Conservation (phyloP, 2,888 invertebrate species). For the Macrosiphum euphorbiae region DNA sequence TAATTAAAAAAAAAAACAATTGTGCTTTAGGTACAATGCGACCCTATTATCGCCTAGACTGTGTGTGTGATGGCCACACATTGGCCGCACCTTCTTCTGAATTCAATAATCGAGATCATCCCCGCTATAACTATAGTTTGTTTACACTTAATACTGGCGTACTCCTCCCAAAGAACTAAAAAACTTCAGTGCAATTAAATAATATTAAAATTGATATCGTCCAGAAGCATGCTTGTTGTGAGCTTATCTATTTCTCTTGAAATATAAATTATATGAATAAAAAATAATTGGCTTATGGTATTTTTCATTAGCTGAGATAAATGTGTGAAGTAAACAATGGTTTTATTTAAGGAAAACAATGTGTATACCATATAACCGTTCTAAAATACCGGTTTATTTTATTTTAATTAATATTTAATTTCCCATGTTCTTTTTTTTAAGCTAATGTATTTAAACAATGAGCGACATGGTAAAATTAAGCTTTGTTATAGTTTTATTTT, state of each 20-base stretch:
- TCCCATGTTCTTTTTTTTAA: neutral
- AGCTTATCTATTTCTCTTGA: neutral
- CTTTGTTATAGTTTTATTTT: neutral
- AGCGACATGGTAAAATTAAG: slow-evolving; percentile 15
- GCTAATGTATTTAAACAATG: slow-evolving; percentile 11
- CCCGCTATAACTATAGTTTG: neutral
- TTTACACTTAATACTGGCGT: neutral
- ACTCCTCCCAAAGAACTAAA: neutral
- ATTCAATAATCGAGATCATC: slow-evolving; percentile 30
- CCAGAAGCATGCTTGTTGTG: neutral
- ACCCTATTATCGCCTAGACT: too few species aligned
- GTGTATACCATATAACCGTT: neutral
- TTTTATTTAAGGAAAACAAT: slow-evolving; percentile 27
- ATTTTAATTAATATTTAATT: neutral
- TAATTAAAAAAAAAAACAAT: too few species aligned
- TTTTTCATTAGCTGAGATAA: slow-evolving; percentile 45
- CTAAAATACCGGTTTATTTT: slow-evolving; percentile 32
- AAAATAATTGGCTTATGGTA: slow-evolving; percentile 6
- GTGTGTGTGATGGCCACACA: neutral
- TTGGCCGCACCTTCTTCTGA: slow-evolving; percentile 36
- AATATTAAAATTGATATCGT: neutral
- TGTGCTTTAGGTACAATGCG: too few species aligned
- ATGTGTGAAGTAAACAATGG: slow-evolving; percentile 35
- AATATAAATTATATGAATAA: slow-evolving; percentile 14
- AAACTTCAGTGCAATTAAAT: neutral